These are phyloP conservation scores for Adelognathus sp. DNA, from an alignment of 2,888 invertebrate species.

Conservation along the genomic window DNA sequence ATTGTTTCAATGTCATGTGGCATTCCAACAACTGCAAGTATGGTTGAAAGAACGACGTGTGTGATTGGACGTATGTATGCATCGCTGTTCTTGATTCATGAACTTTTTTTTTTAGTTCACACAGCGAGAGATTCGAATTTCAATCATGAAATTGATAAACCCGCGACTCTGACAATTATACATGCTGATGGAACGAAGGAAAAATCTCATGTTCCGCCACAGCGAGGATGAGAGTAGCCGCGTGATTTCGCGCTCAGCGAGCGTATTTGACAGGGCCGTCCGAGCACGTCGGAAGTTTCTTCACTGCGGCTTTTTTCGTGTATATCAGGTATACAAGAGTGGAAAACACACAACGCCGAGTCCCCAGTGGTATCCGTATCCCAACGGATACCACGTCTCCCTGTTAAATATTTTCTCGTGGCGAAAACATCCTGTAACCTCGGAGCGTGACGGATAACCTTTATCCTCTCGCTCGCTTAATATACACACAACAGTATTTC, in stretches of 20 bases:
- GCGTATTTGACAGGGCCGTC: constrained; percentile 34
- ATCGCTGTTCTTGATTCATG: too few species aligned
- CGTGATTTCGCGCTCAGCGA: constrained; percentile 32
- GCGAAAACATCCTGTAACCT: background rate
- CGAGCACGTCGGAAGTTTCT: constrained; percentile 31
- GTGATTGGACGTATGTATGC: too few species aligned
- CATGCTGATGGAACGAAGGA: too few species aligned
- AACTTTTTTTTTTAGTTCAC: too few species aligned
- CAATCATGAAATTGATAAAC: constrained; percentile 16
- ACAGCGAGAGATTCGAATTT: constrained; percentile 2
- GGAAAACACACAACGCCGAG: background rate
- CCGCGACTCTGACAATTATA: too few species aligned
- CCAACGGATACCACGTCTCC: background rate
- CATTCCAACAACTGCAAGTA: too few species aligned
- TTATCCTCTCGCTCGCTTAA: background rate
- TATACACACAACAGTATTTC: background rate
- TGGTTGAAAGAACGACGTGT: too few species aligned
- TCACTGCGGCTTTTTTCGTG: background rate
- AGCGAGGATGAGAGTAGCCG: background rate
- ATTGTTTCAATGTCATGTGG: too few species aligned
- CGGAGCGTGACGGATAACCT: background rate
- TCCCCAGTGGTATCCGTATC: background rate
- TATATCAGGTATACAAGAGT: background rate
- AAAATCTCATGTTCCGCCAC: background rate
- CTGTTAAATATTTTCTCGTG: constrained; percentile 12